These are phyloP conservation scores for Ahaetulla prasina DNA, from an alignment of 2,113 vertebrate genomes.

Conservation along the genomic window DNA sequence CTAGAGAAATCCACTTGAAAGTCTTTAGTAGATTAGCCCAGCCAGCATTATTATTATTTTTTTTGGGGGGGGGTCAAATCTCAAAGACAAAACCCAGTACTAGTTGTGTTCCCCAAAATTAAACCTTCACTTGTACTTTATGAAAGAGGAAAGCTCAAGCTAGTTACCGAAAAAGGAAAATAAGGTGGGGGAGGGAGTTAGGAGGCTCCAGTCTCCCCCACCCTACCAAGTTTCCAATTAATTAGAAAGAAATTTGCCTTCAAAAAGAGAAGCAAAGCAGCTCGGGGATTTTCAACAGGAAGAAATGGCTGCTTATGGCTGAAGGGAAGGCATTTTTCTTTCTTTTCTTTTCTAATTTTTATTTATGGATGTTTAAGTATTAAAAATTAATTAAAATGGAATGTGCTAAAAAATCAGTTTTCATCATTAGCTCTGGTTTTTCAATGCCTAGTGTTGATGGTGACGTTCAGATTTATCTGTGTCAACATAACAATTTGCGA, in stretches of 20 bases:
- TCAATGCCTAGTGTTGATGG: slow-evolving; percentile 44
- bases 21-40: background rate
- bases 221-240: slow-evolving; percentile 62
- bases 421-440: slow-evolving; percentile 63
- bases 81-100: background rate
- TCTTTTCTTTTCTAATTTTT: background rate
- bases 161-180: background rate
- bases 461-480: slow-evolving; percentile 55
- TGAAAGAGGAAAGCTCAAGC: background rate
- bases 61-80: background rate
- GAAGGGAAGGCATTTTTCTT: slow-evolving; percentile 51
- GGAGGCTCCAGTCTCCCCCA: slow-evolving; percentile 30
- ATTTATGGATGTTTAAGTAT: slow-evolving; percentile 56
- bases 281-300: slow-evolving; percentile 68
- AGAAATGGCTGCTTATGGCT: slow-evolving; percentile 61
- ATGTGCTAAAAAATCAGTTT: slow-evolving; percentile 53
- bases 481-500: slow-evolving; percentile 37
- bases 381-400: slow-evolving; percentile 62
- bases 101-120: background rate
- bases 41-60: too few relatives aligned
- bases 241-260: slow-evolving; percentile 66
- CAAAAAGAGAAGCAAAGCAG: slow-evolving; percentile 59
- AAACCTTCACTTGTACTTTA: slow-evolving; percentile 2
- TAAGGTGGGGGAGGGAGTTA: background rate
- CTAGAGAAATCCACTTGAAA: background rate